Conservation (phyloP, 2,797 vertebrate species). For the Loris lydekkerianus region DNA sequence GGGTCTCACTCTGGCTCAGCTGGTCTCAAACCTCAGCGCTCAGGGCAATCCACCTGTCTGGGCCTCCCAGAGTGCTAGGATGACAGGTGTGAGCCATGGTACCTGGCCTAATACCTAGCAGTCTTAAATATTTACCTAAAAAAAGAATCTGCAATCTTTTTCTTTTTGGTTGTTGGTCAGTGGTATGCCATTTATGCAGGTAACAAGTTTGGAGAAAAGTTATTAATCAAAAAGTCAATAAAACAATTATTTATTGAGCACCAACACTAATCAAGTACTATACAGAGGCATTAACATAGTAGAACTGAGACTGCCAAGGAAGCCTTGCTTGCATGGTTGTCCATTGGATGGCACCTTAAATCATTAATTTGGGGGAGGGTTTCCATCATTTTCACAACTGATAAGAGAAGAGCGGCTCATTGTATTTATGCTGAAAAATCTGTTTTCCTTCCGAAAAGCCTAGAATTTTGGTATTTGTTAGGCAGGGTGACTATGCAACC, state of each 20-base stretch:
- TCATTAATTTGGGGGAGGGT: neutral
- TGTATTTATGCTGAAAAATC: neutral
- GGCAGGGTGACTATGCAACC: neutral
- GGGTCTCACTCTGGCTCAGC: too few relatives aligned
- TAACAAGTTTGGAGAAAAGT: constrained; percentile 7
- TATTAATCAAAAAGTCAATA: constrained; percentile 24
- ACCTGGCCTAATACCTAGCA: neutral
- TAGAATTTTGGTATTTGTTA: constrained; percentile 27
- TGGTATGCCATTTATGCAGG: neutral
- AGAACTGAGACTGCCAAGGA: neutral
- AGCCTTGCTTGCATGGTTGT: neutral
- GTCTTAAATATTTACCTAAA: constrained; percentile 59
- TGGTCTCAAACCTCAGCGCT: too few relatives aligned
- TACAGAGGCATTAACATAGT: neutral
- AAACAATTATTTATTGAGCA: neutral
- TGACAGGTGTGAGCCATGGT: too few relatives aligned
- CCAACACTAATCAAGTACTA: neutral
- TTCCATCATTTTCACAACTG: neutral
- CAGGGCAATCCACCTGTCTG: too few relatives aligned
- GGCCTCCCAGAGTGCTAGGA: too few relatives aligned
- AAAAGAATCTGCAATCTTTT: constrained; percentile 6
- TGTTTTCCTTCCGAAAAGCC: neutral
- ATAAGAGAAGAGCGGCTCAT: neutral
- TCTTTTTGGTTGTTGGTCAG: neutral
- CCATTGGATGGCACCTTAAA: neutral